Percentiles rank a stretch among this genome's conserved stretches.
Evolutionary conservation across 2,888 invertebrate species (phyloP).

Genomic region (Tetanocera ferruginea): DNA sequence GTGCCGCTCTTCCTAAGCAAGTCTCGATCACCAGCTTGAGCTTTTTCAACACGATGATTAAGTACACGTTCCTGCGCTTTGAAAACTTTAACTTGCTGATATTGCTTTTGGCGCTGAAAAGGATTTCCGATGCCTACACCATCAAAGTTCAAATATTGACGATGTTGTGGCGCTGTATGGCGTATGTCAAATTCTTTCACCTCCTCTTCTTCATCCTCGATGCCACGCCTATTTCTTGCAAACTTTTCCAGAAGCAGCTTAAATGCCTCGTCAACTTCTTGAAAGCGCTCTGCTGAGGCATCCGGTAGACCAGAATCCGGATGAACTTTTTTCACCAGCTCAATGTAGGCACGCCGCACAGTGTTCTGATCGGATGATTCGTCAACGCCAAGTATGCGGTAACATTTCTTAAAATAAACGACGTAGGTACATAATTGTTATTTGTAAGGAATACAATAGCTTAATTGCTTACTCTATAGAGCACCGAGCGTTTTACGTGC

Average conservation of each 20-base stretch:
- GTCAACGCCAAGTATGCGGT: slow-evolving; percentile 76
- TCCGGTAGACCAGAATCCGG: slow-evolving; percentile 84
- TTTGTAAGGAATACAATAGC: background rate
- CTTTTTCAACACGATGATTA: slow-evolving; percentile 76
- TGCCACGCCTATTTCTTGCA: slow-evolving; percentile 74
- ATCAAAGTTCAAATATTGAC: slow-evolving; percentile 80
- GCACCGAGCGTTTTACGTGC: slow-evolving; percentile 53
- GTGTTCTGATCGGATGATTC: slow-evolving; percentile 80
- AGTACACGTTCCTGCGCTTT: slow-evolving; percentile 76
- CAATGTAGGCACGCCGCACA: slow-evolving; percentile 80
- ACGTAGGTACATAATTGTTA: too few relatives aligned
- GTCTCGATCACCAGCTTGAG: slow-evolving; percentile 74
- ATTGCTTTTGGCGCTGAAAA: slow-evolving; percentile 83
- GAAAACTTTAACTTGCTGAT: slow-evolving; percentile 77
- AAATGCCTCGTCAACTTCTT: slow-evolving; percentile 83
- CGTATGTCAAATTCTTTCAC: slow-evolving; percentile 77
- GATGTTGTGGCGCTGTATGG: slow-evolving; percentile 91
- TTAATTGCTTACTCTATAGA: slow-evolving; percentile 50
- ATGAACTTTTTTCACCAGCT: slow-evolving; percentile 84
- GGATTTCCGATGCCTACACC: slow-evolving; percentile 86
- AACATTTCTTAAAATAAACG: slow-evolving; percentile 75
- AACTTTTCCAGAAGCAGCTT: slow-evolving; percentile 78
- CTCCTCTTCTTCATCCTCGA: slow-evolving; percentile 71
- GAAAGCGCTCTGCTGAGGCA: slow-evolving; percentile 82
- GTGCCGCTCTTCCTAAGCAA: slow-evolving; percentile 77